phyloP scores from a whole-genome alignment of 92 coral and sea anemone species.

The Epizoanthus scotinus region DNA sequence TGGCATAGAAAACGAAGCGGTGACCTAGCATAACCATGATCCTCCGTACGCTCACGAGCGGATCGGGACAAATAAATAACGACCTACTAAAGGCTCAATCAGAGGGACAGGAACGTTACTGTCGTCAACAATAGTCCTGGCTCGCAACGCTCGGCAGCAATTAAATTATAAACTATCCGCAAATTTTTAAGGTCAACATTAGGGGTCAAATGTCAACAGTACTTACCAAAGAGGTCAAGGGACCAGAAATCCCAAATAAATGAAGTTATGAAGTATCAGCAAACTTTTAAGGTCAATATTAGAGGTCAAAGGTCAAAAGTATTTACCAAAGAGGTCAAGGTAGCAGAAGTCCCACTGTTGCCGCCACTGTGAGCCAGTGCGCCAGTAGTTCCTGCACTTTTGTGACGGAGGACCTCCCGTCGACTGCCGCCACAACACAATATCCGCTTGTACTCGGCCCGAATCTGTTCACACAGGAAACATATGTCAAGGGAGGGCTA shows the following conservation, averaged over 20 bases:
- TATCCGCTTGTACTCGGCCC: conserved; percentile 70
- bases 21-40: no score
- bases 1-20: no score
- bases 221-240: conserved; percentile 32
- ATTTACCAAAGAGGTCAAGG: conserved; percentile 30
- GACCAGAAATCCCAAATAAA: conserved; percentile 3
- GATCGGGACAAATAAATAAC: no score
- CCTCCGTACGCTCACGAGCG: no score
- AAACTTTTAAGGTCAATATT: no score
- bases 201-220: neutral
- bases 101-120: neutral
- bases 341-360: conserved; percentile 17
- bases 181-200: no score
- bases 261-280: neutral
- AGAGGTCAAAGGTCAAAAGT: neutral
- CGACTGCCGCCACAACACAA: conserved; percentile 76
- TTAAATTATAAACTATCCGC: neutral
- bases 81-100: no score
- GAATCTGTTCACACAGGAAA: conserved; percentile 47
- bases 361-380: conserved; percentile 30
- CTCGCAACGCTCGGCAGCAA: no score
- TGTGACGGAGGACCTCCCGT: conserved; percentile 60
- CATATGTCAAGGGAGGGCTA: neutral
- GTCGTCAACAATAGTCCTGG: no score
- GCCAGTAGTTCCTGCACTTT: conserved; percentile 26